Conservation (phyloP, 2,797 vertebrate species). For the Oceanodroma leucorhoa region DNA sequence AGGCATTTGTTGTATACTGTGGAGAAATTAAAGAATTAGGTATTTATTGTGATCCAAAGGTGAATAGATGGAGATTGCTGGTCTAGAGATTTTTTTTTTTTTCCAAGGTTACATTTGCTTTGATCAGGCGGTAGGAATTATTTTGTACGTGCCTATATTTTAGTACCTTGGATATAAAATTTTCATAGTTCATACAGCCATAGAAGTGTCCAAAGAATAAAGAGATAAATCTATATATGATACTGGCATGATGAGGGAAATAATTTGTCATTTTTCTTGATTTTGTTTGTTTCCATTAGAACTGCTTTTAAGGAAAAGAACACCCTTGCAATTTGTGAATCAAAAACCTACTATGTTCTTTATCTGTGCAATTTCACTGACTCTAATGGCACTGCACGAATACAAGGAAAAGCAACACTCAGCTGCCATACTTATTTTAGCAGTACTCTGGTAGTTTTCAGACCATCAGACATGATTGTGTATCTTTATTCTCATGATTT, state of each 20-base stretch:
- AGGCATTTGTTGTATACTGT: neutral
- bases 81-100: neutral
- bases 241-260: neutral
- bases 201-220: neutral
- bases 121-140: neutral
- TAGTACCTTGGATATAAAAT: neutral
- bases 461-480: neutral
- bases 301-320: neutral
- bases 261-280: neutral
- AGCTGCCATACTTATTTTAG: neutral
- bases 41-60: neutral
- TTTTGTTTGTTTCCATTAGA: neutral
- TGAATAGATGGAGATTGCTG: neutral
- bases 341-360: neutral
- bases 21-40: neutral
- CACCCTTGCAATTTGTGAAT: neutral
- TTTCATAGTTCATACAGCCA: neutral
- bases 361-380: neutral
- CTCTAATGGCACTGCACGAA: neutral
- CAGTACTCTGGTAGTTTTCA: neutral
- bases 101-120: neutral
- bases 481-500: neutral
- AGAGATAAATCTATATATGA: neutral
- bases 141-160: neutral
- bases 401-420: neutral